phyloP scores from a whole-genome alignment of 2,888 invertebrate genomes.

The Pogonocherus hispidulus region DNA sequence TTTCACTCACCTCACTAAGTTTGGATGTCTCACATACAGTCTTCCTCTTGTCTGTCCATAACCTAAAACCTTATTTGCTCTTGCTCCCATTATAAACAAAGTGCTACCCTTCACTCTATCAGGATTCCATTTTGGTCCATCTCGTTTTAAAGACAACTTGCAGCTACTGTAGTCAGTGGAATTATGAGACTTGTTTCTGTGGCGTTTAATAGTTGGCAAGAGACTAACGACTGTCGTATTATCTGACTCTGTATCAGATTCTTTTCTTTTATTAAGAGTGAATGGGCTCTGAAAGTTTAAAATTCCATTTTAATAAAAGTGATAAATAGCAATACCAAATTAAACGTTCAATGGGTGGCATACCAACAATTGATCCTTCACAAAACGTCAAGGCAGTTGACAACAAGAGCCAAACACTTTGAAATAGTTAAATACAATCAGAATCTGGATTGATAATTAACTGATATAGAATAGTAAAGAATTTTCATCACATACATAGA shows the following conservation, averaged over 20 bases:
- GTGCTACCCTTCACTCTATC: conserved; percentile 80
- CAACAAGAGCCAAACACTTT: too few species aligned
- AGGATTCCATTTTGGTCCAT: conserved; percentile 82
- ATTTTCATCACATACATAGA: too few species aligned
- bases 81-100: conserved; percentile 85
- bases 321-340: neutral
- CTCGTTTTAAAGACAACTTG: conserved; percentile 69
- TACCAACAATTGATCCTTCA: too few species aligned
- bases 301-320: neutral
- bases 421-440: too few species aligned
- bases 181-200: conserved; percentile 54
- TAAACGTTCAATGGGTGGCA: too few species aligned
- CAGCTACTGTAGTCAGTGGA: conserved; percentile 68
- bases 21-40: conserved; percentile 83
- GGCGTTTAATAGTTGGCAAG: conserved; percentile 59
- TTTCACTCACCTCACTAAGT: conserved; percentile 72
- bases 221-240: conserved; percentile 59
- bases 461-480: too few species aligned
- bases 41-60: conserved; percentile 82
- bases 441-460: too few species aligned
- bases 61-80: conserved; percentile 81
- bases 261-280: conserved; percentile 74
- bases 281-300: conserved; percentile 68
- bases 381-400: too few species aligned
- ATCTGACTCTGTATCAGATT: conserved; percentile 78